These are phyloP conservation scores for Hippasteria phrygiana DNA, from an alignment of 53 echinoderm and acorn worm genomes.

Conservation along the genomic window DNA sequence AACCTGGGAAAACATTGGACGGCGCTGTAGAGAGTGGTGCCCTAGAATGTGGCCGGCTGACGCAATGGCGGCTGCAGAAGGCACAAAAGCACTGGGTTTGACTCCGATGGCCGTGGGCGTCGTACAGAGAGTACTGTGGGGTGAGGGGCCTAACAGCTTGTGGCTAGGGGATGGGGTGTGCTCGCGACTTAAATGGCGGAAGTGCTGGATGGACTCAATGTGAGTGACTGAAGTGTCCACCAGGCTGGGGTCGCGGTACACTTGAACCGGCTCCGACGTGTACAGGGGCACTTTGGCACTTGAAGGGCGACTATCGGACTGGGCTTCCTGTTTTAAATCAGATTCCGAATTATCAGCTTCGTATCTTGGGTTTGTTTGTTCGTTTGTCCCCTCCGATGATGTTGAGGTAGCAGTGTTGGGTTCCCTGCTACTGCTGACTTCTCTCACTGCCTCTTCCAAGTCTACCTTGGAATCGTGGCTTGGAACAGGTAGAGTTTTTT, in stretches of 20 bases:
- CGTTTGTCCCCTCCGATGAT: slow-evolving; percentile 15
- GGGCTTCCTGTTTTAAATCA: slow-evolving; percentile 18
- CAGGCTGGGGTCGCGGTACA: slow-evolving; percentile 96
- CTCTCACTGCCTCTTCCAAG: background rate
- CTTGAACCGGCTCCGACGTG: slow-evolving; percentile 78
- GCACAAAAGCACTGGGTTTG: slow-evolving; percentile 94
- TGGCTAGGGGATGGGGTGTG: slow-evolving; percentile 83
- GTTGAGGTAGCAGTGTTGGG: slow-evolving; percentile 19
- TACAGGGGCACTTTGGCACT: slow-evolving; percentile 45
- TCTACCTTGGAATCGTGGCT: slow-evolving; percentile 21
- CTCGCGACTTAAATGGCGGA: slow-evolving; percentile 66
- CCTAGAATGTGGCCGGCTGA: slow-evolving; percentile 83
- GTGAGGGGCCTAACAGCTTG: slow-evolving; percentile 76
- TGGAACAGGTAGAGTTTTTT: background rate
- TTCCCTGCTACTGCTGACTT: background rate
- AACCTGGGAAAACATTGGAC: slow-evolving; percentile 79
- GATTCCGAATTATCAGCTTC: slow-evolving; percentile 28
- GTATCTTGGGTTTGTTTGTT: background rate
- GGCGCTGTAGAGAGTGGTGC: slow-evolving; percentile 70
- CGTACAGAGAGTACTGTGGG: slow-evolving; percentile 76
- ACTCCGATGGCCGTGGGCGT: slow-evolving; percentile 77
- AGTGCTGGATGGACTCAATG: slow-evolving; percentile 95
- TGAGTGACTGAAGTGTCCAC: slow-evolving; percentile 88
- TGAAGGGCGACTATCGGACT: slow-evolving; percentile 40
- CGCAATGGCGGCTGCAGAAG: slow-evolving; percentile 61